Conservation (phyloP, 2,113 vertebrate genomes). For the Plestiodon gilberti region DNA sequence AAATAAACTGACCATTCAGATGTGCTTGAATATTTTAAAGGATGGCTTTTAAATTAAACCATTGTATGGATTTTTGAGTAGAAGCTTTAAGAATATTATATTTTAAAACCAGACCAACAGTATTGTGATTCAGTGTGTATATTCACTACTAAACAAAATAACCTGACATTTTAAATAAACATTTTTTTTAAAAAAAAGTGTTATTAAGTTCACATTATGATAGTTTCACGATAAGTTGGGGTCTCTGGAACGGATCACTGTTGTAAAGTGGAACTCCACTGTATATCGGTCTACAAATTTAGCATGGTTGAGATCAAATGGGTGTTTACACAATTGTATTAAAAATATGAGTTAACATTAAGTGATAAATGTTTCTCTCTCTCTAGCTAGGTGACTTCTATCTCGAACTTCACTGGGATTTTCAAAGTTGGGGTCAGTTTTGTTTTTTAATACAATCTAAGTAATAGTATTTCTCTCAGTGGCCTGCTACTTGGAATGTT, state of each 20-base stretch:
- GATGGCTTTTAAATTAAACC: background rate
- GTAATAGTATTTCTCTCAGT: background rate
- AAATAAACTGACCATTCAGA: background rate
- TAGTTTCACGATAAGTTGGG: no score
- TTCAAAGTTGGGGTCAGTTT: constrained; percentile 98
- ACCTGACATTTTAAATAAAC: no score
- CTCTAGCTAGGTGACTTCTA: constrained; percentile 98
- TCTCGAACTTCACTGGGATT: constrained; percentile 99
- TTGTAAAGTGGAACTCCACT: background rate
- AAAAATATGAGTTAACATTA: no score
- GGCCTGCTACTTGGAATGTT: background rate
- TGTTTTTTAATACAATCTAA: background rate
- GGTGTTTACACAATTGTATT: no score
- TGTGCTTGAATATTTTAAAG: background rate
- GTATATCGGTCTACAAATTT: background rate
- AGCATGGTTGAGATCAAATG: background rate
- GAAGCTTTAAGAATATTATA: no score
- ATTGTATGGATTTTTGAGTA: no score
- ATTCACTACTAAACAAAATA: no score
- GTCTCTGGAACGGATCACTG: no score
- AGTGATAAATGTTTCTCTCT: constrained; percentile 44
- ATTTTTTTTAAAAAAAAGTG: no score
- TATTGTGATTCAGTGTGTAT: no score
- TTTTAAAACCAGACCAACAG: no score
- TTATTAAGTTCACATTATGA: no score